These are phyloP conservation scores for Poecilia velifera DNA, from an alignment of 2,797 vertebrate genomes.

Conservation along the genomic window DNA sequence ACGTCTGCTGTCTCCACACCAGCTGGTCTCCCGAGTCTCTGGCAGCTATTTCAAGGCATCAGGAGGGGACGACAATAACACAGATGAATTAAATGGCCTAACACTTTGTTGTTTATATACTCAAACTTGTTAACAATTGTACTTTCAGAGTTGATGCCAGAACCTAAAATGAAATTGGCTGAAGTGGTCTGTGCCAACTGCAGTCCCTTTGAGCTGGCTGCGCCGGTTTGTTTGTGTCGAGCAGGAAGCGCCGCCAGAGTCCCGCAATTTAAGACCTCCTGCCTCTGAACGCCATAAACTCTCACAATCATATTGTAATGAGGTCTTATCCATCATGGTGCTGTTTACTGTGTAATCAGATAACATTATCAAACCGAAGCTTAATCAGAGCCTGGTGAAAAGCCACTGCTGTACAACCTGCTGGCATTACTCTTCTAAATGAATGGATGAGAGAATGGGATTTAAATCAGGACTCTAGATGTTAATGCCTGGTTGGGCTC, in stretches of 20 bases:
- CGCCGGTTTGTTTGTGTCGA: constrained; percentile 69
- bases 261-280: constrained; percentile 77
- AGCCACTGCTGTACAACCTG: constrained; percentile 61
- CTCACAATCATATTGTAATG: constrained; percentile 82
- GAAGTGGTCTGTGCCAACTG: constrained; percentile 43
- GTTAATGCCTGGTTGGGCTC: constrained; percentile 76
- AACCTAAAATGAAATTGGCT: constrained; percentile 40
- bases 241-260: constrained; percentile 54
- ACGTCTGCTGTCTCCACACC: constrained; percentile 44
- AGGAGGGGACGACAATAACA: constrained; percentile 14
- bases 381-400: constrained; percentile 63
- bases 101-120: constrained; percentile 33
- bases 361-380: constrained; percentile 79
- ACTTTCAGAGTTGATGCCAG: constrained; percentile 20
- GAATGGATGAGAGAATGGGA: constrained; percentile 75
- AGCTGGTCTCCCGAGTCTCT: constrained; percentile 47
- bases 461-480: constrained; percentile 84
- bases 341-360: constrained; percentile 82
- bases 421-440: constrained; percentile 77
- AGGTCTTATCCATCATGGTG: constrained; percentile 81
- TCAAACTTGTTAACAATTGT: constrained; percentile 34
- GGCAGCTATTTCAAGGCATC: constrained; percentile 35
- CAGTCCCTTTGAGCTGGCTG: constrained; percentile 58
- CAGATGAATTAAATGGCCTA: constrained; percentile 38
- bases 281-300: constrained; percentile 76